A percentile compares a stretch with the other conserved stretches of the same genome.
Evolutionary conservation across 2,113 vertebrate genomes (phyloP).

Genomic region (Brevimyrus niger): DNA sequence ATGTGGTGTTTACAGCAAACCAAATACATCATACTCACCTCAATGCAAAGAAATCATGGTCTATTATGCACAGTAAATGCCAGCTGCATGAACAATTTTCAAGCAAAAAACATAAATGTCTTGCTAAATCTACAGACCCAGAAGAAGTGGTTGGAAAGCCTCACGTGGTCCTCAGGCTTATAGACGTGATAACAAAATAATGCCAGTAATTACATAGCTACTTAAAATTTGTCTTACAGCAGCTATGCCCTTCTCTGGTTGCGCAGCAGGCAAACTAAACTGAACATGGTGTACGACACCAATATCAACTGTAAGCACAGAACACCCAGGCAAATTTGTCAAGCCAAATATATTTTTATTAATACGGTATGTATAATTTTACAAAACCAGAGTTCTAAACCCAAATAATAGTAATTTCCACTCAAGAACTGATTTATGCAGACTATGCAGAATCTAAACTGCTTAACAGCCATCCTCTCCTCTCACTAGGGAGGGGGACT

Average conservation of each 20-base stretch:
- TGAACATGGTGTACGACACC: not conserved
- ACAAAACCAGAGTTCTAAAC: conserved; percentile 10
- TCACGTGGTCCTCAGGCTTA: not conserved
- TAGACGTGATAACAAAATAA: not conserved
- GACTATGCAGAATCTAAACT: not conserved
- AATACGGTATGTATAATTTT: conserved; percentile 13
- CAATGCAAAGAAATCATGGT: not conserved
- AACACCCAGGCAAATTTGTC: not conserved
- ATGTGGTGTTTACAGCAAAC: not conserved
- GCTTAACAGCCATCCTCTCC: not conserved
- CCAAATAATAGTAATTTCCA: conserved; percentile 2
- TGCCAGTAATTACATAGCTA: not conserved
- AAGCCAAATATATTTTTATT: conserved; percentile 13
- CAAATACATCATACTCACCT: not conserved
- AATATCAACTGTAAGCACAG: not conserved
- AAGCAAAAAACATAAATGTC: not conserved
- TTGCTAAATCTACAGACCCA: not conserved
- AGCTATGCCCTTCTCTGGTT: not conserved
- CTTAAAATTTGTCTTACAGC: not conserved
- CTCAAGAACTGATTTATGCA: not conserved
- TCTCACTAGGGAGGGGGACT: not conserved
- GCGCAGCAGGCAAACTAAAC: not conserved
- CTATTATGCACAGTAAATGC: not conserved
- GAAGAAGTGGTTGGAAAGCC: not conserved
- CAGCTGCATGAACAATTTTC: not conserved